Evolutionary conservation across 2,113 vertebrate genomes (phyloP), one percentile per base, ranked within the genome.

Genomic region (Pao palembangensis): DNA sequence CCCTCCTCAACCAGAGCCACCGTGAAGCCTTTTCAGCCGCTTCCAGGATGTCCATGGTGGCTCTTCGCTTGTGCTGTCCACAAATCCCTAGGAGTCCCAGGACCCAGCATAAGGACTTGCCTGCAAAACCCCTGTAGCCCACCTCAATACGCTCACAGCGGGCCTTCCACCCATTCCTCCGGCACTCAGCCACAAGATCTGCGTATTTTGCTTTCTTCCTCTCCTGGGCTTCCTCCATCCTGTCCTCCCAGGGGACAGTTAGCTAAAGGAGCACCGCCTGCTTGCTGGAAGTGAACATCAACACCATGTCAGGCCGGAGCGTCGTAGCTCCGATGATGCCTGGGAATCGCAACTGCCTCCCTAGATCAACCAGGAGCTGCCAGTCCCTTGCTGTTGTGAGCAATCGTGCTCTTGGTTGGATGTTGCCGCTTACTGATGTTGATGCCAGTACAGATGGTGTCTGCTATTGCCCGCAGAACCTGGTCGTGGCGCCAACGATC

Each of bases 151-250:
- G 34, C 18, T 55, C 12, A 21, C 34, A 42, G 34, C 5, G 17
- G 31, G 53, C 54, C n/a, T 55, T 55, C 34, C 54, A 55, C 54
- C 54, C 13, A 15, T 55, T 25, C 6, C 51, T 49, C 18, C n/a
- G 10, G 8, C 2, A 49, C 5, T 49, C 5, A 7, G 47, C 47
- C 8, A 49, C 18, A 3, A 49, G n/a, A 0, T 49, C n/a, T 19
- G 18, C 17, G 5, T 19, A 19, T 10, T 49, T 49, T 3, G 18
- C 17, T 8, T 10, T 49, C 18, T 49, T 49, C 4, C n/a, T 19
- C n/a, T 49, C 47, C 6, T 49, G 47, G 2, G 47, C 47, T 14
- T 49, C 47, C 17, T 49, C 47, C 44, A 46, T 46, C 6, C 15
- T 2, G 15, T 46, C 44, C 15, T 46, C 44, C 44, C 15, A 46